phyloP scores from a whole-genome alignment of 2,888 invertebrate species.

The Tethea ocularis region DNA sequence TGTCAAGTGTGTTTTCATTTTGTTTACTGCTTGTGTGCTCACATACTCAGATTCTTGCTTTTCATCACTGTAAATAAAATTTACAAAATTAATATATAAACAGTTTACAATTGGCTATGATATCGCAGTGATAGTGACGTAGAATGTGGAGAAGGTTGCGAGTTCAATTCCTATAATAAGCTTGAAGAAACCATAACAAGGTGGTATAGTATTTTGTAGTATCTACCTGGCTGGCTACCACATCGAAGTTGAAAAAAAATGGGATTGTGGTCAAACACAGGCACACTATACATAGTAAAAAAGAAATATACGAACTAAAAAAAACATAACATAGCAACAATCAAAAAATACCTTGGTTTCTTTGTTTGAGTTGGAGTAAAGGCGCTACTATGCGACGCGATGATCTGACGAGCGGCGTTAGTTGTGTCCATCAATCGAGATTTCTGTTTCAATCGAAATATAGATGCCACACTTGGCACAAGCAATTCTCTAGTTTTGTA shows the following conservation, averaged over 20 bases:
- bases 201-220: no score
- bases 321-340: no score
- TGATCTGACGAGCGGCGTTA: conserved; percentile 84
- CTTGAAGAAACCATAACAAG: no score
- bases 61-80: conserved; percentile 43
- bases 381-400: conserved; percentile 79
- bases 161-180: no score
- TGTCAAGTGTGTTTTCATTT: conserved; percentile 53
- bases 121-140: no score
- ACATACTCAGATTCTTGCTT: conserved; percentile 26
- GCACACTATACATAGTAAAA: no score
- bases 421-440: conserved; percentile 85
- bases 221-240: no score
- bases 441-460: conserved; percentile 84
- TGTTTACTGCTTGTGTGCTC: background rate
- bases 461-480: conserved; percentile 85
- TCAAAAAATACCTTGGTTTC: conserved; percentile 31
- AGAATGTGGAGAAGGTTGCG: no score
- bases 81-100: background rate
- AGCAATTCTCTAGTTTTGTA: conserved; percentile 78
- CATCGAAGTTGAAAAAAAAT: no score
- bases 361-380: conserved; percentile 37
- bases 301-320: no score
- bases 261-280: no score
- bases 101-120: no score